Base-by-base conservation (phyloP, 2,888 invertebrate genomes). In the Drosophila koepferae region DNA sequence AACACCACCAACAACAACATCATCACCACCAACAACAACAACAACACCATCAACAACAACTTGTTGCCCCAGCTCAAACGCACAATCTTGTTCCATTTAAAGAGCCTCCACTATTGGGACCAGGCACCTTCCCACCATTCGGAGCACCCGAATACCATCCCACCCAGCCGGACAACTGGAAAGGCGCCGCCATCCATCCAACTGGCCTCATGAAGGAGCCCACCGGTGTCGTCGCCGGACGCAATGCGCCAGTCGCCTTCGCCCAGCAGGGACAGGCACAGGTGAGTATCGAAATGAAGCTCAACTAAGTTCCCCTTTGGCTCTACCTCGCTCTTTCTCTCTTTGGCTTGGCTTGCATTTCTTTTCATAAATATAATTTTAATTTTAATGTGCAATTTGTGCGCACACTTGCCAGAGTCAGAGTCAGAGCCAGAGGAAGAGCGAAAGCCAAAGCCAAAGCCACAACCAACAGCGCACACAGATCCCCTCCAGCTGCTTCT, bases 171-270 rank as follows among this genome's bases (percentile, higher is more conserved):
- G 93, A 93, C 40, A 92, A 91, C 80, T 93, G 93, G 93, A 93
- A 93, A 83, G 91, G 92, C 41, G 90, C 92, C 74, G 89, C 92
- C 60, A 92, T 92, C 72, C 93, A 93, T 89, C 90, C 92, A 73
- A 91, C 95, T 20, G 95, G 95, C 6, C 94, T 95, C 92, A 94
- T 95, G 94, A 95, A 95, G 91, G 95, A 95, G 66, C 94, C 95
- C 84, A 89, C 93, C 65, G 85, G 85, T 78, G 94, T 94, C 1
- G 94, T 94, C 3, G 89, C 92, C 69, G 92, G 92, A 75, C 93
- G 93, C 80, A 93, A 92, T 91, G 92, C 92, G 58, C 91, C 92
- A 70, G 91, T 92, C 54, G 91, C 92, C 80, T 93, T 93, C 80
- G 91, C 92, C 72, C 88, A 92, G 78, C 89, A 92, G 80, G 92